A percentile compares a stretch with the other conserved stretches of the same genome.
These are phyloP conservation scores for Gnathonemus longibarbis DNA, from an alignment of 2,113 vertebrate species.

Conservation along the genomic window DNA sequence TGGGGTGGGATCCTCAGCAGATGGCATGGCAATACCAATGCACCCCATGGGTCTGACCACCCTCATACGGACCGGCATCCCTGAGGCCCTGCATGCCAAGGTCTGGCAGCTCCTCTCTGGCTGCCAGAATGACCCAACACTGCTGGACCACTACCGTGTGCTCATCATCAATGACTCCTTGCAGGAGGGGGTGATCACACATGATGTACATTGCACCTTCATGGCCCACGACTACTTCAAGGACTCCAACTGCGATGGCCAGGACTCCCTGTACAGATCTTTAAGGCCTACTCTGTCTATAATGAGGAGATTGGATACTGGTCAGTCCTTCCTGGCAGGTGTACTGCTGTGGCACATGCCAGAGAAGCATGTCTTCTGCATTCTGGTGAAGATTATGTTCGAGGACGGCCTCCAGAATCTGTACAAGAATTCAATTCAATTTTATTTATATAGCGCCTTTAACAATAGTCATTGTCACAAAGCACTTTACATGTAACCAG, in stretches of 20 bases:
- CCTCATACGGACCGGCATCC: slow-evolving; percentile 83
- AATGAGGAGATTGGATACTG: slow-evolving; percentile 98
- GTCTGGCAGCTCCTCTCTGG: slow-evolving; percentile 92
- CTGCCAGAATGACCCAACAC: slow-evolving; percentile 83
- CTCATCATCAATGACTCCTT: slow-evolving; percentile 83
- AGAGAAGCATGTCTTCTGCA: slow-evolving; percentile 94
- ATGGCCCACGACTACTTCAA: slow-evolving; percentile 97
- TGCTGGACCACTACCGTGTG: slow-evolving; percentile 85
- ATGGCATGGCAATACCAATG: slow-evolving; percentile 87
- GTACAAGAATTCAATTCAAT: slow-evolving; percentile 70
- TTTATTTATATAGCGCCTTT: too few species aligned
- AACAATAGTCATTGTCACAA: too few species aligned
- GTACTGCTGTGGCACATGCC: slow-evolving; percentile 96
- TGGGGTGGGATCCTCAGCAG: slow-evolving; percentile 87
- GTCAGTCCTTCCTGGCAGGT: slow-evolving; percentile 93
- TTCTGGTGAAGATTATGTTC: slow-evolving; percentile 96
- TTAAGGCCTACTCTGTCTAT: slow-evolving; percentile 95
- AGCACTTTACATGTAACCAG: too few species aligned
- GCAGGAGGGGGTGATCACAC: slow-evolving; percentile 42
- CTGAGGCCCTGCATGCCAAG: slow-evolving; percentile 89
- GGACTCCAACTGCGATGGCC: slow-evolving; percentile 87
- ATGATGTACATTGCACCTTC: slow-evolving; percentile 91
- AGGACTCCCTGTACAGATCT: slow-evolving; percentile 95
- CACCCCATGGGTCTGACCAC: slow-evolving; percentile 79
- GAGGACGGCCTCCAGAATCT: slow-evolving; percentile 83